phyloP scores from a whole-genome alignment of 2,113 vertebrate species.

The Malurus melanocephalus region DNA sequence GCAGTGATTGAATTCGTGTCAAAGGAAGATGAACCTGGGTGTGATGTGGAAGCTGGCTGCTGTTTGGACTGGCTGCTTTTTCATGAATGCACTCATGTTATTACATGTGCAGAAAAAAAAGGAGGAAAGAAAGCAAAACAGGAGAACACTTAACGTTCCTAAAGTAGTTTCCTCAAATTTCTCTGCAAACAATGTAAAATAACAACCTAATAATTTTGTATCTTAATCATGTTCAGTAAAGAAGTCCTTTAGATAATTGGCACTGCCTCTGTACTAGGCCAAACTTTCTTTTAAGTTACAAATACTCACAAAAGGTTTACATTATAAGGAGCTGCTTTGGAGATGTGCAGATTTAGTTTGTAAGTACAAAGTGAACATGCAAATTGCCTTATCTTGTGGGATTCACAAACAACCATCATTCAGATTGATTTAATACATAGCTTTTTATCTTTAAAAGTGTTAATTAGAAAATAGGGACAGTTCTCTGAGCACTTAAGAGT shows the following conservation, averaged over 20 bases:
- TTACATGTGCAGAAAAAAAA: slow-evolving; percentile 26
- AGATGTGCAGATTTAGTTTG: slow-evolving; percentile 97
- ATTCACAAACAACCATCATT: slow-evolving; percentile 98
- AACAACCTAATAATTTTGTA: slow-evolving; percentile 75
- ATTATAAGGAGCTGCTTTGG: slow-evolving; percentile 88
- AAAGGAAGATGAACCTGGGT: slow-evolving; percentile 42
- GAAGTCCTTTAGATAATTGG: slow-evolving; percentile 84
- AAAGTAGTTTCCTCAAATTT: slow-evolving; percentile 74
- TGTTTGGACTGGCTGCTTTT: slow-evolving; percentile 31
- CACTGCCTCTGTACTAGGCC: slow-evolving; percentile 77
- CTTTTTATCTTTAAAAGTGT: slow-evolving; percentile 99
- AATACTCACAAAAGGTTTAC: slow-evolving; percentile 91
- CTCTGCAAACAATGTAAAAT: slow-evolving; percentile 74
- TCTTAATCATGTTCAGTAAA: slow-evolving; percentile 78
- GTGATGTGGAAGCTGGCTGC: slow-evolving; percentile 25
- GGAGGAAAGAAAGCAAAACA: slow-evolving; percentile 58
- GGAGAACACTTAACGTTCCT: slow-evolving; percentile 64
- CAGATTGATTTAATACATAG: slow-evolving; percentile 98
- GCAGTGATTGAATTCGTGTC: slow-evolving; percentile 57
- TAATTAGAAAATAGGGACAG: slow-evolving; percentile 97
- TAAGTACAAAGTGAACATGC: slow-evolving; percentile 96
- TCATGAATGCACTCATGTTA: slow-evolving; percentile 23
- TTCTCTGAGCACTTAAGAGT: slow-evolving; percentile 87
- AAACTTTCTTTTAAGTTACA: slow-evolving; percentile 85
- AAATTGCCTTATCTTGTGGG: slow-evolving; percentile 98